Evolutionary conservation across 2,113 vertebrate genomes (phyloP).

Genomic region (Ceyx margarethae): DNA sequence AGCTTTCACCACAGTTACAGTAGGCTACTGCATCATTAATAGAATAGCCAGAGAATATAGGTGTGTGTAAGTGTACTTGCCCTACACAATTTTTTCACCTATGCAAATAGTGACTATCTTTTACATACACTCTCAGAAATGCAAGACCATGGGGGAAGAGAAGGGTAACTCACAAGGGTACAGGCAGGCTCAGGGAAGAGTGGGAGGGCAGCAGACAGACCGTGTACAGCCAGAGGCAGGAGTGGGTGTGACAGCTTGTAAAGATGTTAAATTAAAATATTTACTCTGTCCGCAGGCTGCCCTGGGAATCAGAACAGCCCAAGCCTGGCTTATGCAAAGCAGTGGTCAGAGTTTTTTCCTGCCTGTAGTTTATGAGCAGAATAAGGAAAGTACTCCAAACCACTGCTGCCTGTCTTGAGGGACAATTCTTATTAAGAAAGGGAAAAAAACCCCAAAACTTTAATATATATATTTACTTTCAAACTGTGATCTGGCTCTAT

Average conservation of each 20-base stretch:
- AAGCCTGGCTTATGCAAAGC: rapidly evolving
- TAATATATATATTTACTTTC: not conserved
- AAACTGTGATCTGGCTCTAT: not conserved
- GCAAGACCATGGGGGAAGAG: not conserved
- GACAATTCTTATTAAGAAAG: not conserved
- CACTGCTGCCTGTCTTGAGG: not conserved
- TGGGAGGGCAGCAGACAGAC: not conserved
- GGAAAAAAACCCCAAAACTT: not conserved
- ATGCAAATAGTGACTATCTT: not conserved
- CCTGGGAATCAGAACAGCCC: not conserved
- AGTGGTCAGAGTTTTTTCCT: not conserved
- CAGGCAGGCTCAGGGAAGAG: not conserved
- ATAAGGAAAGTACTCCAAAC: not conserved
- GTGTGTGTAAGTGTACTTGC: not conserved
- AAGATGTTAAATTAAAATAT: not conserved
- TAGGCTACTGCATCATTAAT: not conserved
- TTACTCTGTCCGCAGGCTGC: not conserved
- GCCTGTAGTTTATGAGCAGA: not conserved
- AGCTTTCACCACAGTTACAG: not conserved
- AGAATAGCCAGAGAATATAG: not conserved
- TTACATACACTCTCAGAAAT: not conserved
- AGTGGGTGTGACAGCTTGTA: not conserved
- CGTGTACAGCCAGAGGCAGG: not conserved
- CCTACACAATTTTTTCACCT: not conserved
- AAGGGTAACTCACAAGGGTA: not conserved